Conservation (phyloP, 2,888 invertebrate species). For the Xanthorhoe designata region DNA sequence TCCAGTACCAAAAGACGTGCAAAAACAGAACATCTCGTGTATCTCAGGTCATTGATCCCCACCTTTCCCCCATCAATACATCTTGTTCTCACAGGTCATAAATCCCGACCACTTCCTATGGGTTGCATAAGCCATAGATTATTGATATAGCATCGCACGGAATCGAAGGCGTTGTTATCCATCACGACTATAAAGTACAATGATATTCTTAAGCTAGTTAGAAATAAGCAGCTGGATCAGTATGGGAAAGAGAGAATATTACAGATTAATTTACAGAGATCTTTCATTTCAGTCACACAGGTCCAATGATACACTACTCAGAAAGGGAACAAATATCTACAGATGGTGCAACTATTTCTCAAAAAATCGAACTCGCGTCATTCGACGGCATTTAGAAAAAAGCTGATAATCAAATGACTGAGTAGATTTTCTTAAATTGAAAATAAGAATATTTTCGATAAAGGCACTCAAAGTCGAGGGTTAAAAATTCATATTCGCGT, state of each 20-base stretch:
- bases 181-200: conserved; percentile 42
- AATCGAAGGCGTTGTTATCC: conserved; percentile 38
- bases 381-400: too few relatives aligned
- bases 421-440: too few relatives aligned
- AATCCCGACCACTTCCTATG: conserved; percentile 35
- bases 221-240: background rate
- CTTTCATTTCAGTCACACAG: background rate
- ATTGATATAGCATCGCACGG: conserved; percentile 33
- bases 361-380: too few relatives aligned
- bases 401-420: too few relatives aligned
- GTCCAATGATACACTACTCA: too few relatives aligned
- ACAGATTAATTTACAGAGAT: background rate
- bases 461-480: too few relatives aligned
- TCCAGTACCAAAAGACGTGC: conserved; percentile 12
- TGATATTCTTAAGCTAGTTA: conserved; percentile 18
- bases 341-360: too few relatives aligned
- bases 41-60: conserved; percentile 19
- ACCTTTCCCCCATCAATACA: conserved; percentile 35
- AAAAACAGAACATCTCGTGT: conserved; percentile 8
- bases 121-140: conserved; percentile 36
- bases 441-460: too few relatives aligned
- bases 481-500: too few relatives aligned
- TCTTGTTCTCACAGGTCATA: conserved; percentile 30
- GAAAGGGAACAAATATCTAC: too few relatives aligned
- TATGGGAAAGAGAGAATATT: background rate